Conservation (phyloP, 2,888 invertebrate species). For the Cataglyphis livida region DNA sequence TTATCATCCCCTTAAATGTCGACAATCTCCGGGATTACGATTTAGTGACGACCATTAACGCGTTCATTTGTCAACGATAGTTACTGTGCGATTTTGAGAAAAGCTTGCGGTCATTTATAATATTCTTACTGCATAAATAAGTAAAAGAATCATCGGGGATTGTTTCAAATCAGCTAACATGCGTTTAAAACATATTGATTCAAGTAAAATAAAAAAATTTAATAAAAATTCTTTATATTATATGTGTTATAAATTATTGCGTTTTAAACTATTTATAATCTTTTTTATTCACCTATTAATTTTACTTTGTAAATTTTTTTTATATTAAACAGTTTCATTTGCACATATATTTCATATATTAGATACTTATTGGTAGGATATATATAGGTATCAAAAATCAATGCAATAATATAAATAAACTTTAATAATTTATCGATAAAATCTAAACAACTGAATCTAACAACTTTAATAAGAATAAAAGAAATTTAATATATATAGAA, state of each 20-base stretch:
- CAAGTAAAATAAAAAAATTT: conserved; percentile 1
- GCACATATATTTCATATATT: background rate
- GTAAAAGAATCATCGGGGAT: background rate
- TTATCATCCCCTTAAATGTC: conserved; percentile 14
- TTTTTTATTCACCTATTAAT: too few relatives aligned
- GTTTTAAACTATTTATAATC: background rate
- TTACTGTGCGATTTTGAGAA: background rate
- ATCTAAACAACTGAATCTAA: background rate
- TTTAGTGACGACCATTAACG: conserved; percentile 10
- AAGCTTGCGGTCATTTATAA: background rate
- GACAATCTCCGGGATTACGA: conserved; percentile 11
- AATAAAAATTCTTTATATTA: background rate
- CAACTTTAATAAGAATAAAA: background rate
- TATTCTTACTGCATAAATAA: background rate
- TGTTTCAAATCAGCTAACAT: background rate
- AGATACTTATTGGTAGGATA: background rate
- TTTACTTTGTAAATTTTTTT: too few relatives aligned
- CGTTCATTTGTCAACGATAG: conserved; percentile 26
- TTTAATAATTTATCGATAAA: background rate
- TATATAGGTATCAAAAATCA: background rate
- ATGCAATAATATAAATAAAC: background rate
- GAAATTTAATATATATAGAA: background rate
- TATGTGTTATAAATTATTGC: background rate
- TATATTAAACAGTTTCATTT: background rate
- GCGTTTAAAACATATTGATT: background rate